Base-by-base conservation (phyloP, 1,140 invertebrate species). In the Phenacoccus solenopsis region DNA sequence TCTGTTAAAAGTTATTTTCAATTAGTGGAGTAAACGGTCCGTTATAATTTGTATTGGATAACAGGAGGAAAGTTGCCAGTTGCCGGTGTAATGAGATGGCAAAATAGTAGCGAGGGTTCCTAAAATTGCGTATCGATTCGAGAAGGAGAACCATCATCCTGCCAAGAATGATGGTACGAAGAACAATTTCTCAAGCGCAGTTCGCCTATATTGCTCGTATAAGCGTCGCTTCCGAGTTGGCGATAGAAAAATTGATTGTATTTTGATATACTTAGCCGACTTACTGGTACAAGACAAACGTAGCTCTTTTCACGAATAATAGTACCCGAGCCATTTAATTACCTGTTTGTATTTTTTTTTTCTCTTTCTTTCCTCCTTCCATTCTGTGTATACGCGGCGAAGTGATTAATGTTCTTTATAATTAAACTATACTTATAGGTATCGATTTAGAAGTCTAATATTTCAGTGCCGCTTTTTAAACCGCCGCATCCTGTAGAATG, bases 1-100 rank as follows among this genome's bases (percentile, higher is more conserved):
- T 49, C 38, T 49, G 38, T 49, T 49, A 49, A 49, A 49, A 49
- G 38, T 49, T 49, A 49, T 49, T 49, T 49, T 49, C 38, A 49
- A 49, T 49, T 49, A 49, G 38, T 49, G 38, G 16, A 49, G 38
- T 49, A 49, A 49, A 49, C 38, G 38, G 38, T n/a, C 38, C 38
- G 38, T 49, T 49, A 49, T 49, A 49, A 49, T 49, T 49, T 49
- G 38, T 49, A 49, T 49, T 49, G 38, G 38, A 49, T 49, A 49
- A n/a, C 38, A 49, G 38, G 38, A 49, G 38, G 38, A 49, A 49
- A 49, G 38, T 49, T 49, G 38, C 38, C 38, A 49, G 38, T 49
- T 49, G 38, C 20, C 38, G 38, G 20, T 49, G 38, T 49, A 49
- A 49, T 49, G 38, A 49, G 38, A 49, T 49, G 38, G 38, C 38